phyloP scores from a whole-genome alignment of 2,797 vertebrate genomes.

The Spatula versicolor region DNA sequence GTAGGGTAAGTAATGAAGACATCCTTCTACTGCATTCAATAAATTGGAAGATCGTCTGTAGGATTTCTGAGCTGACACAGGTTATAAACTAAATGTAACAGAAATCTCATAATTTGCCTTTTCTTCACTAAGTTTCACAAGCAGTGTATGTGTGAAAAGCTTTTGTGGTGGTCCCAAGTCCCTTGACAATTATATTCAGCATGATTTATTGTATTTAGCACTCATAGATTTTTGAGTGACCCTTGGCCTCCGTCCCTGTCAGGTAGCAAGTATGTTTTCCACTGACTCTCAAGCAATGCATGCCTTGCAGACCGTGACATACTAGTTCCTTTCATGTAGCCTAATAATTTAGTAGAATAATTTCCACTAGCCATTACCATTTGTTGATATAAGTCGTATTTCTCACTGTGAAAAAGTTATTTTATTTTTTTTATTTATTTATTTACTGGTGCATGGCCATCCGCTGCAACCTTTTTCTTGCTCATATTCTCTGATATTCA shows the following conservation, averaged over 20 bases:
- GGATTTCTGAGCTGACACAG: background rate
- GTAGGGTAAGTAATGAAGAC: background rate
- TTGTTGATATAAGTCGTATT: background rate
- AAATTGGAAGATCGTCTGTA: background rate
- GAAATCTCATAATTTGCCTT: background rate
- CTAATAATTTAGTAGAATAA: background rate
- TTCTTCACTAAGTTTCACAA: background rate
- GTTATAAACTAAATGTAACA: background rate
- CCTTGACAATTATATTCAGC: background rate
- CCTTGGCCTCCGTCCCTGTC: background rate
- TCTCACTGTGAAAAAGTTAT: background rate
- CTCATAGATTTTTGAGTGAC: background rate
- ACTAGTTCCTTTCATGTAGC: background rate
- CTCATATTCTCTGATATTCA: background rate
- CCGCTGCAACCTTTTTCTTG: background rate
- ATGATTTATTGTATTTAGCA: background rate
- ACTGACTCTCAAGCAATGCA: background rate
- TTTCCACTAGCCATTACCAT: background rate
- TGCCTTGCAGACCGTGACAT: background rate
- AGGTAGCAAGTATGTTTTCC: background rate
- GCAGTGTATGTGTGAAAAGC: background rate
- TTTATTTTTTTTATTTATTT: too few species aligned
- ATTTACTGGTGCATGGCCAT: background rate
- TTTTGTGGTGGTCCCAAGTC: background rate
- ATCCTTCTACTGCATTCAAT: background rate